Evolutionary conservation across 2,888 invertebrate species (phyloP), one percentile per base, ranked within the genome.

Genomic region (Scrobipalpa costella): DNA sequence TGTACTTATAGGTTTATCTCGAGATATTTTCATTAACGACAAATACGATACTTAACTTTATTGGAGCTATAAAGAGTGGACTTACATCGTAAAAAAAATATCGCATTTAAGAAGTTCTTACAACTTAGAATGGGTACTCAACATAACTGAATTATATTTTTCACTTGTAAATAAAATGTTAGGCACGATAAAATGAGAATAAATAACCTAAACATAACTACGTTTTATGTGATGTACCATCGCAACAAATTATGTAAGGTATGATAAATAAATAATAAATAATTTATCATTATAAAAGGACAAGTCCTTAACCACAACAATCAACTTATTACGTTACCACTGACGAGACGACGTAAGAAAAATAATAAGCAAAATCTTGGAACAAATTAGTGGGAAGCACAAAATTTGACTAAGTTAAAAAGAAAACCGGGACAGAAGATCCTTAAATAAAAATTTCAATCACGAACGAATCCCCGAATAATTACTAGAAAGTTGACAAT

Each of bases 401-500:
- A 44, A 44, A 44, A 44, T 44, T 44, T 7, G 44, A 44, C 44
- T 44, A 21, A 55, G 27, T 55, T 55, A 55, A 27, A 55, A 34
- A 15, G 15, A 15, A 55, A 55, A 33, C 1, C 11, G 13, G 15
- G 27, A n/a, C 7, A 34, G 34, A 33, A 5, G 15, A 55, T 55
- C 55, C 34, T 55, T 33, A 55, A 55, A 60, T 49, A n/a, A 38
- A 50, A 61, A 58, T 58, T 63, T 58, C 38, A 40, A 58, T 63
- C 63, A 63, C 61, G 61, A 62, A 62, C 57, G 61, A 55, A 61
- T 63, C 58, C 38, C 44, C 62, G 49, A 65, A 64, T 66, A 63
- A 67, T 59, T 63, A 63, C 58, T 52, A n/a, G 63, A 40, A 65
- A 68, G 63, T 64, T 64, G 61, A 40, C 55, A 61, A 62, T 64